Conservation (phyloP, 2,113 vertebrate genomes). For the Odontophorus gujanensis region DNA sequence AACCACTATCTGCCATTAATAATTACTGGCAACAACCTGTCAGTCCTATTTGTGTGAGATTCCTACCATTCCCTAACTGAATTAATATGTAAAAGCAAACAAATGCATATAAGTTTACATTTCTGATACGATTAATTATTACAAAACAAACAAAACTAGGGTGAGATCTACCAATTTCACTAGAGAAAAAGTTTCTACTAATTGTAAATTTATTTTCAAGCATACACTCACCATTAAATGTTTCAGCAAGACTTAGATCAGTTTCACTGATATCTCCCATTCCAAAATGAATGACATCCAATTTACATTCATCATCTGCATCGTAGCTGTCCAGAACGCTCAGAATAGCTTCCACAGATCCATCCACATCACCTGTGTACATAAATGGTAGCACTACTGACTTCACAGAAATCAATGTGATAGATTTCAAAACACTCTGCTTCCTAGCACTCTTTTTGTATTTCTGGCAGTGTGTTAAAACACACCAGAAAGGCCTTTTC, state of each 20-base stretch:
- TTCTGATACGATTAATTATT: not conserved
- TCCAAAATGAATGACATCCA: conserved; percentile 91
- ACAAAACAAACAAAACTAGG: not conserved
- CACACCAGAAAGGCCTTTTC: not conserved
- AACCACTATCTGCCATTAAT: not conserved
- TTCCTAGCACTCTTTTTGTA: not conserved
- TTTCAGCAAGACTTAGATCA: conserved; percentile 88
- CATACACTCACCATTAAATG: conserved; percentile 83
- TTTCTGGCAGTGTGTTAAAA: not conserved
- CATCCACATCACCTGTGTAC: conserved; percentile 90
- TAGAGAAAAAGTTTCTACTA: not conserved
- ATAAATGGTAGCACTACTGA: not conserved
- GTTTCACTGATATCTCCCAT: conserved; percentile 92
- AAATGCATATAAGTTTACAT: not conserved
- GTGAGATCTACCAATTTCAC: not conserved
- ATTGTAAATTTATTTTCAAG: not conserved
- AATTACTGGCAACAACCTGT: not conserved
- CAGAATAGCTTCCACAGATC: conserved; percentile 91
- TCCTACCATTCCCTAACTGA: not conserved
- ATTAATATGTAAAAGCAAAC: no score
- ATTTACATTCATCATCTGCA: conserved; percentile 84
- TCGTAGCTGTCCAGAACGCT: conserved; percentile 89
- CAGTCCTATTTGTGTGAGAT: not conserved
- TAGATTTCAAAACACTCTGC: not conserved
- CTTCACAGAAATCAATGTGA: not conserved